Evolutionary conservation across 2,797 vertebrate species (phyloP).

Genomic region (Mus spretus): DNA sequence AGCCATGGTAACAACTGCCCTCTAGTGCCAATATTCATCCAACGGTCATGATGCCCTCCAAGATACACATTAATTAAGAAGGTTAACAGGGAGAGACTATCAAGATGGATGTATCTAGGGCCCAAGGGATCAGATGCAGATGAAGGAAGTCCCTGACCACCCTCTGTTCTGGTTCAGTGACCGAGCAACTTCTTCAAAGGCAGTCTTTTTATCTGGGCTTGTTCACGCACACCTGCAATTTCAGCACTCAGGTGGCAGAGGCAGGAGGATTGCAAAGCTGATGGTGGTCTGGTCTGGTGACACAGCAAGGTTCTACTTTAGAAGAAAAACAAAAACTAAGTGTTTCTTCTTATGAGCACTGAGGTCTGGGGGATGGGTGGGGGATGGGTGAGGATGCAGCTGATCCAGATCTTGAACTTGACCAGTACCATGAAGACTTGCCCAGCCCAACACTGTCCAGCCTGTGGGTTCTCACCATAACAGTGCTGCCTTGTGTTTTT

Average conservation of each 20-base stretch:
- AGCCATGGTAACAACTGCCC: background rate
- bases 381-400: background rate
- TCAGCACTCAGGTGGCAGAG: background rate
- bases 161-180: background rate
- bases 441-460: background rate
- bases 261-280: background rate
- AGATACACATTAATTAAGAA: background rate
- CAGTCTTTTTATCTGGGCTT: background rate
- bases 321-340: background rate
- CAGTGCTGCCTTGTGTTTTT: constrained; percentile 58
- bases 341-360: background rate
- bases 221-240: background rate
- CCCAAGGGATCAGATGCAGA: too few relatives aligned
- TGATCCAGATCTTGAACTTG: background rate
- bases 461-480: rapidly evolving
- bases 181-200: background rate
- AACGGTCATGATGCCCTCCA: background rate
- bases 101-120: too few relatives aligned
- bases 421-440: rapidly evolving
- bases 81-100: background rate
- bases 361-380: background rate
- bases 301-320: background rate
- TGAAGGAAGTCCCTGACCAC: background rate
- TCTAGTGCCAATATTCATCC: background rate
- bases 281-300: background rate